These are phyloP conservation scores for Macropodus opercularis DNA, from an alignment of 2,797 vertebrate genomes.

Conservation along the genomic window DNA sequence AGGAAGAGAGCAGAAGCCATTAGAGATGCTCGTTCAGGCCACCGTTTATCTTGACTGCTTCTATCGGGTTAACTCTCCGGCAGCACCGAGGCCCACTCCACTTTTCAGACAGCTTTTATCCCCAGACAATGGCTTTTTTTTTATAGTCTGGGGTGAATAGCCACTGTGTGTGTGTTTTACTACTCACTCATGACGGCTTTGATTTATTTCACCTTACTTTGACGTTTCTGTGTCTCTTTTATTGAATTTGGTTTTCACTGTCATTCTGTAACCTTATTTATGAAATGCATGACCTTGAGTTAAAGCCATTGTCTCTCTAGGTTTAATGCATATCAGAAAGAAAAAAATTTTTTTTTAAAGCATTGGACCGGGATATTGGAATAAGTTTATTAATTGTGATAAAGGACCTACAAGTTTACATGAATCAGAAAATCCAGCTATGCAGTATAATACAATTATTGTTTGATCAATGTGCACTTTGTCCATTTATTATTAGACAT, in stretches of 20 bases:
- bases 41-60: constrained; percentile 15
- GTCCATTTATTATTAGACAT: neutral
- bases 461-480: neutral
- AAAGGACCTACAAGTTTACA: too few species aligned
- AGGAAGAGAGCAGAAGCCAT: constrained; percentile 1
- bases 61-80: constrained; percentile 13
- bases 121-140: constrained; percentile 1
- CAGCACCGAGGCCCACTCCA: constrained; percentile 2
- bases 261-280: neutral
- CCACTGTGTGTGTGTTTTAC: neutral
- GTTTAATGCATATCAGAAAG: neutral
- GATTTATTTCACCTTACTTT: neutral
- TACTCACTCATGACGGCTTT: neutral
- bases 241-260: neutral
- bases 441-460: too few species aligned
- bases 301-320: neutral
- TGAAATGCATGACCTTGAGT: neutral
- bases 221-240: too few species aligned
- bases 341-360: too few species aligned
- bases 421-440: too few species aligned
- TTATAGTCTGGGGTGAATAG: neutral
- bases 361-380: too few species aligned
- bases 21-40: constrained; percentile 1
- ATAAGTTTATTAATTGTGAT: too few species aligned
- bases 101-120: constrained; percentile 17